Evolutionary conservation across 2,888 invertebrate genomes (phyloP), one percentile per base, ranked within the genome.

Genomic region (Charanyca ferruginea): DNA sequence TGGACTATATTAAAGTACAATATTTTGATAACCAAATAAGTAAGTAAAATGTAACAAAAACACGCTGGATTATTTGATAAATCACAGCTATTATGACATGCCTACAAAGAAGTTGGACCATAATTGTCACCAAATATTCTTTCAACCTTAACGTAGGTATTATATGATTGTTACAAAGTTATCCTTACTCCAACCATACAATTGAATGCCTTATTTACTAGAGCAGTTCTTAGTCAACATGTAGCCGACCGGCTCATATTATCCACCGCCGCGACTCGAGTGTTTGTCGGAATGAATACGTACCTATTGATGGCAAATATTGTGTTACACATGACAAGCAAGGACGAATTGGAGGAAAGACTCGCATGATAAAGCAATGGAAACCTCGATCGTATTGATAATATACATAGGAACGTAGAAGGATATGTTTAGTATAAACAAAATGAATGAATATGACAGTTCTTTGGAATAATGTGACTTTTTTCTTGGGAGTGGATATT

Each of bases 251-350:
- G 58, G 22, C 67, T 70, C 69, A 71, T 65, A 73, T 72, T 65
- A 63, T 64, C 59, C 65, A 57, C 57, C 38, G 47, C 49, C 44
- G 52, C 55, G 53, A 54, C 47, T 66, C 61, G 44, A 82, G 66
- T 79, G 74, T 81, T 82, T 77, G 77, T 67, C 62, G 42, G 62
- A 77, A 67, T 72, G 71, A 72, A 81, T 79, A 79, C 61, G 55
- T 69, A 65, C 55, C 55, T 63, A 72, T 69, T 66, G 69, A 69
- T 72, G 57, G 64, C 72, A 70, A 80, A 77, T 80, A 72, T 79
- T 76, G 45, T 69, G 63, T 68, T 66, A 69, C 65, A 53, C 48
- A 61, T 45, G 48, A 63, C 49, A 75, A 45, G 49, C 58, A 65
- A 64, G 51, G 55, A 59, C 42, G 51, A 58, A 48, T 53, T 23